phyloP scores from a whole-genome alignment of 2,113 vertebrate species.

The Mustela nigripes region DNA sequence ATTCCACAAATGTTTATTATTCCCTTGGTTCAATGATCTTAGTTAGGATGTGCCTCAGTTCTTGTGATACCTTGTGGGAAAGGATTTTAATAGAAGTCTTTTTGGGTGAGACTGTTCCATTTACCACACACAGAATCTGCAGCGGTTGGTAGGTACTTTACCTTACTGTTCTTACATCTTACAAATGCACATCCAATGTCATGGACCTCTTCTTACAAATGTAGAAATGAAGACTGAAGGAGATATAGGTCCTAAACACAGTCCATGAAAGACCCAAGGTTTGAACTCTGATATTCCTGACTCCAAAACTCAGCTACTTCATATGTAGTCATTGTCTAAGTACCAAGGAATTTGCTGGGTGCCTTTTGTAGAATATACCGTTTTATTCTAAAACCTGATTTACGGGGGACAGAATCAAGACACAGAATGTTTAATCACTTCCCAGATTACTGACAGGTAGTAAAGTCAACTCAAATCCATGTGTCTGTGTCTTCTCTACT shows the following conservation, averaged over 20 bases:
- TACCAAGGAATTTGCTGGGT: not conserved
- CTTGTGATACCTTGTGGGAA: not conserved
- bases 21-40: not conserved
- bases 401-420: not conserved
- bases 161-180: not conserved
- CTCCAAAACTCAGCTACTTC: not conserved
- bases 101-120: not conserved
- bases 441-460: not conserved
- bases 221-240: not conserved
- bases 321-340: not conserved
- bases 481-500: not conserved
- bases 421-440: not conserved
- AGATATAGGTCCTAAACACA: not conserved
- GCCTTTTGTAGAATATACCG: not conserved
- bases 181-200: not conserved
- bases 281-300: not conserved
- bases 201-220: not conserved
- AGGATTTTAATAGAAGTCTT: not conserved
- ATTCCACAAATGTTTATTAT: conserved; percentile 33
- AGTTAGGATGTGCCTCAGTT: not conserved
- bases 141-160: not conserved
- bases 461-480: not conserved
- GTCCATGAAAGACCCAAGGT: not conserved
- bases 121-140: not conserved
- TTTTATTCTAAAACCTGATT: not conserved